Evolutionary conservation across 2,797 vertebrate genomes (phyloP).

Genomic region (Lindbergichthys nudifrons): DNA sequence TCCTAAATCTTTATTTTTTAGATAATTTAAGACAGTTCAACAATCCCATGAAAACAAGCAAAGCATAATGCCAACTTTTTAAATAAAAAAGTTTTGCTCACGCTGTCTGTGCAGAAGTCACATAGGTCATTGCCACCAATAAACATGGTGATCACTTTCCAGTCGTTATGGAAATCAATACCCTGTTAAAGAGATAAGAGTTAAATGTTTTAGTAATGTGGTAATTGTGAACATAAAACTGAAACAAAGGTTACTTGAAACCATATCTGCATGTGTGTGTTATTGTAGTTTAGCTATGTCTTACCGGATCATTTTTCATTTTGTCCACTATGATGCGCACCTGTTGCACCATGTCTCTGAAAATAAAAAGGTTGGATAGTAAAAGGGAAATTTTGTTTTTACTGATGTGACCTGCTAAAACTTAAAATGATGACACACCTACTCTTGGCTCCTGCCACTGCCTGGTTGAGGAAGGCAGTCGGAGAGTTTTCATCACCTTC

Average conservation of each 20-base stretch:
- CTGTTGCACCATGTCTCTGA: slow-evolving; percentile 87
- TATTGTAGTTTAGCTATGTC: not conserved
- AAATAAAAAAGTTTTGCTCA: slow-evolving; percentile 70
- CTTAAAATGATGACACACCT: slow-evolving; percentile 77
- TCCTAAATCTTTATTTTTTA: not conserved
- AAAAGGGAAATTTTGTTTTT: not conserved
- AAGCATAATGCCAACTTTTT: not conserved
- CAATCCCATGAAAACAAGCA: not conserved
- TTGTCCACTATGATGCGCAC: slow-evolving; percentile 83
- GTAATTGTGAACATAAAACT: not conserved
- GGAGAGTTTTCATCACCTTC: slow-evolving; percentile 56
- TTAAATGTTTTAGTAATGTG: not conserved
- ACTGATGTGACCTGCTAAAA: not conserved
- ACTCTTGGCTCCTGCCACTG: slow-evolving; percentile 88
- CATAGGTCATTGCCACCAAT: slow-evolving; percentile 91
- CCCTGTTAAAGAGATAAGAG: slow-evolving; percentile 76
- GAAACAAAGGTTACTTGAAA: slow-evolving; percentile 6
- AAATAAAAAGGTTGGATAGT: slow-evolving; percentile 41
- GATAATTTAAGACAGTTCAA: not conserved
- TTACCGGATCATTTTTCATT: slow-evolving; percentile 89
- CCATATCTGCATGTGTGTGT: not conserved
- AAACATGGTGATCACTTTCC: slow-evolving; percentile 94
- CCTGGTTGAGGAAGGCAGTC: slow-evolving; percentile 90
- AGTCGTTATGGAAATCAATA: slow-evolving; percentile 89
- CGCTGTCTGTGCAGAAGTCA: slow-evolving; percentile 89